phyloP scores from a whole-genome alignment of 2,113 vertebrate genomes.

The Erythrolamprus reginae region DNA sequence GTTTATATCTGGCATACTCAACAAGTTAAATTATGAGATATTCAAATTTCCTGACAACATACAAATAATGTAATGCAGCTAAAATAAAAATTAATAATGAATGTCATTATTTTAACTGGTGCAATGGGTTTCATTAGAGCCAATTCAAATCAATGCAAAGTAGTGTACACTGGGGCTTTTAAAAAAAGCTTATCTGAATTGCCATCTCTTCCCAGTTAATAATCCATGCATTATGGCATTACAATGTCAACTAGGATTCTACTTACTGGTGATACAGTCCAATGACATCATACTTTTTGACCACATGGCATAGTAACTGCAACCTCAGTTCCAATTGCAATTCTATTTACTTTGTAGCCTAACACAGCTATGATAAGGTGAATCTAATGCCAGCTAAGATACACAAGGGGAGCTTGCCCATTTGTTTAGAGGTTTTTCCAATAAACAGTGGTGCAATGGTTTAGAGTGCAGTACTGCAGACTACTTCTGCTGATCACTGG shows the following conservation, averaged over 20 bases:
- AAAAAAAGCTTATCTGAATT: not conserved
- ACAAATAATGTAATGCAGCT: not conserved
- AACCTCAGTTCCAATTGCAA: not conserved
- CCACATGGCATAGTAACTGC: not conserved
- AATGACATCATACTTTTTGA: not conserved
- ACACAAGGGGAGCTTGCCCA: slow-evolving; percentile 60
- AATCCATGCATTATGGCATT: not conserved
- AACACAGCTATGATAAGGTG: not conserved
- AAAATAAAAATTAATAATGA: not conserved
- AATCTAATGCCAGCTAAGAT: not conserved
- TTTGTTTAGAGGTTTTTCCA: slow-evolving; percentile 72
- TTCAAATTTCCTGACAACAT: not conserved
- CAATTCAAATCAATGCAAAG: not conserved
- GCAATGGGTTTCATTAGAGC: not conserved
- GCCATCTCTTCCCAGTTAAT: not conserved
- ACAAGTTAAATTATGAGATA: not conserved
- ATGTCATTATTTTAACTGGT: not conserved
- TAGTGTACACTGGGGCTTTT: not conserved
- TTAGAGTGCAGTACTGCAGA: too few relatives aligned
- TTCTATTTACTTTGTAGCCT: not conserved
- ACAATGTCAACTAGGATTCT: not conserved
- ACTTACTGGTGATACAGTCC: not conserved
- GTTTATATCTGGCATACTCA: not conserved
- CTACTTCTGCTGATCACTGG: too few relatives aligned
- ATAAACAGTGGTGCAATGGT: too few relatives aligned